phyloP scores from a whole-genome alignment of 2,113 vertebrate species.

The Glaucidium brasilianum region DNA sequence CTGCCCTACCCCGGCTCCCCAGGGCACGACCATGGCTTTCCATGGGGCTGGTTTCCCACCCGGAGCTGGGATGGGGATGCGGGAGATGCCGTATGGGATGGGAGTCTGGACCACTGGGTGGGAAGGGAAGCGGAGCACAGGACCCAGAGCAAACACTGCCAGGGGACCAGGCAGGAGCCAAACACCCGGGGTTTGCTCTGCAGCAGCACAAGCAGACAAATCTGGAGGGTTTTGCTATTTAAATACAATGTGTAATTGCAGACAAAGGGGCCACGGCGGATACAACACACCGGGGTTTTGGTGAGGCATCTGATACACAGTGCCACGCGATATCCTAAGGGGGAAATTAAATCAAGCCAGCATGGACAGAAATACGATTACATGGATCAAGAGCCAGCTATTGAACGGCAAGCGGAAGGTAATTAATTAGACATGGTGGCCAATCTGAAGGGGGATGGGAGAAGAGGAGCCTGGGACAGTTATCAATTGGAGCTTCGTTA shows the following conservation, averaged over 20 bases:
- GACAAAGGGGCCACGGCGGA: not conserved
- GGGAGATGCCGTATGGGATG: not conserved
- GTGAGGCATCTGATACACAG: not conserved
- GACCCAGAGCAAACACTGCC: not conserved
- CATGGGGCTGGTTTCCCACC: rapidly evolving
- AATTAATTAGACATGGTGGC: conserved; percentile 49
- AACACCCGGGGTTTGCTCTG: not conserved
- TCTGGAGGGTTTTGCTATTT: not conserved
- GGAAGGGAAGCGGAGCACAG: not conserved
- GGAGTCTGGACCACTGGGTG: not conserved
- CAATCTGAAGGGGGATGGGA: not conserved
- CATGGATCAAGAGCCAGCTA: conserved; percentile 46
- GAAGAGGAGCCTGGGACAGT: not conserved
- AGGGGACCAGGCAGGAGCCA: not conserved
- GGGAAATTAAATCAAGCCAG: conserved; percentile 55
- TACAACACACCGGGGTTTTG: not conserved
- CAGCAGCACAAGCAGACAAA: not conserved
- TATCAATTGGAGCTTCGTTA: not conserved
- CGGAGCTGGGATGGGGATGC: not conserved
- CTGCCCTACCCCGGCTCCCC: not conserved
- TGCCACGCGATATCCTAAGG: not conserved
- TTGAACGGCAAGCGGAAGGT: conserved; percentile 2
- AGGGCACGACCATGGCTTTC: not conserved
- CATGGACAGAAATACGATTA: conserved; percentile 12
- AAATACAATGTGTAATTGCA: not conserved